phyloP scores from a whole-genome alignment of 1,140 invertebrate genomes.

The Microplitis mediator region DNA sequence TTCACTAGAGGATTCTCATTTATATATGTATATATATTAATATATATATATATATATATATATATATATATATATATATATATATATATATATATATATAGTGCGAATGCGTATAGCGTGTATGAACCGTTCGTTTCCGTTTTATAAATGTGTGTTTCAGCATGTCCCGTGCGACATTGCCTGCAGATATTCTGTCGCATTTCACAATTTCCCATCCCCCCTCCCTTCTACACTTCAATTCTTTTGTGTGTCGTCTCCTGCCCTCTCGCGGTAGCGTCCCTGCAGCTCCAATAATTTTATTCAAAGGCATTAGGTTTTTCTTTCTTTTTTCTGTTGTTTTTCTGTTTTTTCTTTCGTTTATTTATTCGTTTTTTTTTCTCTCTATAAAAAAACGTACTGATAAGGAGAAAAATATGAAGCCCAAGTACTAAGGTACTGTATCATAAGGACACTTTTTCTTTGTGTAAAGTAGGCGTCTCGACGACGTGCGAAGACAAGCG shows the following conservation, averaged over 20 bases:
- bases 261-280: neutral
- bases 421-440: neutral
- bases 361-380: neutral
- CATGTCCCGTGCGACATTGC: neutral
- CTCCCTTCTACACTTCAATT: neutral
- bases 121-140: conserved; percentile 5
- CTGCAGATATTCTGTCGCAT: neutral
- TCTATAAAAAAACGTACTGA: neutral
- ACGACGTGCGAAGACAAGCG: neutral
- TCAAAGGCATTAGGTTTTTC: neutral
- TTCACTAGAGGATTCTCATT: neutral
- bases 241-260: neutral
- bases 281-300: neutral
- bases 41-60: too few relatives aligned
- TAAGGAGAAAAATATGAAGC: neutral
- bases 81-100: too few relatives aligned
- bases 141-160: neutral
- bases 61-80: neutral
- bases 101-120: neutral
- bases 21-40: neutral
- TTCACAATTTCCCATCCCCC: neutral
- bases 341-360: neutral
- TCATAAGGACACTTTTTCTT: neutral
- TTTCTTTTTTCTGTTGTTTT: neutral
- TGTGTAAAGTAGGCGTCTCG: neutral